Percentiles rank a stretch among this genome's conserved stretches.
Evolutionary conservation across 2,113 vertebrate species (phyloP).

Genomic region (Eleginops maclovinus): DNA sequence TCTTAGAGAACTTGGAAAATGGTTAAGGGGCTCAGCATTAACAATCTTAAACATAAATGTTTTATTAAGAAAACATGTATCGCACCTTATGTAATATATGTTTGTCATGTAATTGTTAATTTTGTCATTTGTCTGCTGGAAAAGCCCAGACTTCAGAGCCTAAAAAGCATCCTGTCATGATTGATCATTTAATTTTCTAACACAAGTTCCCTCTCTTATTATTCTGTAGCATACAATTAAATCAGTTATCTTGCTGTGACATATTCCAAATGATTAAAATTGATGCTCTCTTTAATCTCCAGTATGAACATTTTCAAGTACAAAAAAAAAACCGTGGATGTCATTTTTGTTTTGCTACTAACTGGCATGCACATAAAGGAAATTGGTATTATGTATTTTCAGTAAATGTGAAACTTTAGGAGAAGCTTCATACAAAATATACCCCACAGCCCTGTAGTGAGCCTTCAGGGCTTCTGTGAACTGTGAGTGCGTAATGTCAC

Average conservation of each 20-base stretch:
- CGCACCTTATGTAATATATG: not conserved
- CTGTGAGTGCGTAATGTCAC: conserved; percentile 10
- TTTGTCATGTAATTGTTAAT: not conserved
- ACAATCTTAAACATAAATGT: not conserved
- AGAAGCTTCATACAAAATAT: not conserved
- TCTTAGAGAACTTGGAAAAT: not conserved
- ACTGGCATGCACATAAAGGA: not conserved
- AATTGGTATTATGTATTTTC: not conserved
- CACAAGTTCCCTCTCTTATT: not conserved
- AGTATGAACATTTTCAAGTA: not conserved
- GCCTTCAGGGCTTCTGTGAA: not conserved
- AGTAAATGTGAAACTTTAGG: not conserved
- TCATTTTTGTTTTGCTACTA: not conserved
- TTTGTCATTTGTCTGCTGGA: not conserved
- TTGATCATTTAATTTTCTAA: not conserved
- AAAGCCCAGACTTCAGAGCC: not conserved
- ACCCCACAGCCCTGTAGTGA: not conserved
- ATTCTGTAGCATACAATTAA: not conserved
- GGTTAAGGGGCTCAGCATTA: not conserved
- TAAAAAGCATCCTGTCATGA: not conserved
- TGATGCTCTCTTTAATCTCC: not conserved
- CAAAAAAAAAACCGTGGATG: not conserved
- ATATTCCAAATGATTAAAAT: not conserved
- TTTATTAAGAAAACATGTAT: not conserved
- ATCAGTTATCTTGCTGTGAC: not conserved